Base-by-base conservation (phyloP, 2,113 vertebrate species). In the Ammodramus savannarum region DNA sequence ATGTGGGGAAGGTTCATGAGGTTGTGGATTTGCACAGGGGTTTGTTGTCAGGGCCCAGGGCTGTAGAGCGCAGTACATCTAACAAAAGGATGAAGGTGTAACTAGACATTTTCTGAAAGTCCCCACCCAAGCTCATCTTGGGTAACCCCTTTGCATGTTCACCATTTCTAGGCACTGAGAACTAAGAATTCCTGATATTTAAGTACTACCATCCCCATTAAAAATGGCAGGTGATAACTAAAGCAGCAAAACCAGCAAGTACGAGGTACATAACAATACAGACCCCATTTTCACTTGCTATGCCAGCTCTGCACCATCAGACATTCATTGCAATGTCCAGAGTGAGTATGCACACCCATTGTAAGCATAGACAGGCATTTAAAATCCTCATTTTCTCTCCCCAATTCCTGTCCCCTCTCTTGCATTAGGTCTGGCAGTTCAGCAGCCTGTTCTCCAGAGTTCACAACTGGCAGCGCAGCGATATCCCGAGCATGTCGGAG, bases 361-460 rank as follows among this genome's bases (percentile, higher is more conserved):
- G 9, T 13, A 65, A 75, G 31, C 11, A 32, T 0, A 32, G 10
- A 22, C 3, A 59, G 12, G 3, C 54, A 32, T 69, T 62, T 9
- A 1, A 91, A 87, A 46, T 10, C 41, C 20, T 65, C 0, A 0
- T 84, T 71, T 85, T 55, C 12, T 71, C 58, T 86, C 23, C 55
- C 79, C 86, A 41, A 59, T 15, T 95, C 41, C 20, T 85, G 25
- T 67, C 31, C 31, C 36, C 21, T 69, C 31, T 61, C 59, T 23
- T 9, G 0, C 51, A 29, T 43, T 88, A 98, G 98, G 89, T 99
- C 44, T 99, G 99, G 99, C 98, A 98, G 85, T 99, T 99, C 97
- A 99, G 99, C 97, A 98, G 98, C 81, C 95, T 99, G 43, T 99
- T 99, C 97, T 99, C 98, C 85, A 96, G 97, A 36, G 98, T 99